These are phyloP conservation scores for Capromys pilorides DNA, from an alignment of 2,797 vertebrate species.

Conservation along the genomic window DNA sequence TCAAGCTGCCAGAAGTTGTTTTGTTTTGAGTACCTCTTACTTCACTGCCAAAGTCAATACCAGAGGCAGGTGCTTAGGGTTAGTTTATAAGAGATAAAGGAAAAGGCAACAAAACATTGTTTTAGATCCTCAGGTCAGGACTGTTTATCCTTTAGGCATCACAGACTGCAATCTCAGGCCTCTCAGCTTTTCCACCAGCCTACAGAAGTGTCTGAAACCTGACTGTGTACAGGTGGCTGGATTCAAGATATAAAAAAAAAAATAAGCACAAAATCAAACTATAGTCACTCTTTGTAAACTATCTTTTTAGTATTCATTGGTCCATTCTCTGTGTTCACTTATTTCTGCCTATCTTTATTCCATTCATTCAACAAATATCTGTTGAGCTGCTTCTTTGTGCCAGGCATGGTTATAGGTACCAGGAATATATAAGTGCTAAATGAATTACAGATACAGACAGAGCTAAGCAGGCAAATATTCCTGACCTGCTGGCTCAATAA, in stretches of 20 bases:
- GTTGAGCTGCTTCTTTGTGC: background rate
- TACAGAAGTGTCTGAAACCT: constrained; percentile 18
- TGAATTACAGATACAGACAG: background rate
- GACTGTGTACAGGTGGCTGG: background rate
- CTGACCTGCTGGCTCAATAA: background rate
- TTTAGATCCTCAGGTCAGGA: background rate
- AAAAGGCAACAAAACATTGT: constrained; percentile 12
- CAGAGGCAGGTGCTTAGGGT: background rate
- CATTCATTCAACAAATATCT: constrained; percentile 6
- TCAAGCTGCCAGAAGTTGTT: constrained; percentile 33
- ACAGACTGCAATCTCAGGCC: constrained; percentile 28
- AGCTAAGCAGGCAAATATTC: constrained; percentile 17
- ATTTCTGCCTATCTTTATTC: background rate
- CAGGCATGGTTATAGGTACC: background rate
- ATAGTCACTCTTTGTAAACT: constrained; percentile 16
- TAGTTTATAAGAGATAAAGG: constrained; percentile 56
- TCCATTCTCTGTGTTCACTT: background rate
- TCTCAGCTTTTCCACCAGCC: background rate
- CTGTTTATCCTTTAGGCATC: background rate
- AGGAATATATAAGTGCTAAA: background rate
- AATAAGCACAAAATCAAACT: constrained; percentile 29
- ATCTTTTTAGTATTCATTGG: background rate
- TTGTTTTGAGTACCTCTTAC: constrained; percentile 56
- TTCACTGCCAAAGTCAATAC: constrained; percentile 30
- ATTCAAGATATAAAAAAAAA: background rate